Percentiles rank a stretch among this genome's conserved stretches.
These are phyloP conservation scores for Enteromius mattozi DNA, from an alignment of 2,797 vertebrate species.

Conservation along the genomic window DNA sequence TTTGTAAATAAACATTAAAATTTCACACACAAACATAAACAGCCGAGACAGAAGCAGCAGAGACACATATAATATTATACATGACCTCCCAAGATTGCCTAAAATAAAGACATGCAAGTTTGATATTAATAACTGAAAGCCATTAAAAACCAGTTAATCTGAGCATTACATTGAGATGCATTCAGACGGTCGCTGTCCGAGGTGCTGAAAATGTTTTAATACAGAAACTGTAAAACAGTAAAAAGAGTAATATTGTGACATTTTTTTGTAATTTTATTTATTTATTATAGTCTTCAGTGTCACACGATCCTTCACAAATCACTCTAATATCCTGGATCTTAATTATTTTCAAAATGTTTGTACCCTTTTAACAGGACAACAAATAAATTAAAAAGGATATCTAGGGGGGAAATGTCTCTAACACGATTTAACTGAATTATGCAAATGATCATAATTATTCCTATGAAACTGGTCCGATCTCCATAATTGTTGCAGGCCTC, in stretches of 20 bases:
- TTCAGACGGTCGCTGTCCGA: constrained; percentile 24
- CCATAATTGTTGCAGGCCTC: constrained; percentile 1
- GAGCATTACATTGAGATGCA: neutral
- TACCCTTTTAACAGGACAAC: neutral
- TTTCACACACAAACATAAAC: neutral
- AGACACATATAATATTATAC: constrained; percentile 37
- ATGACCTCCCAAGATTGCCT: neutral
- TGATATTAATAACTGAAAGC: neutral
- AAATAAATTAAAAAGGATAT: neutral
- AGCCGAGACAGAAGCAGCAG: constrained; percentile 5
- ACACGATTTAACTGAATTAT: neutral
- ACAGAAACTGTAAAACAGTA: neutral
- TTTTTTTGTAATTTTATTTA: neutral
- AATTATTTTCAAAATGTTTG: neutral
- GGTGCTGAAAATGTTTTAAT: constrained; percentile 22
- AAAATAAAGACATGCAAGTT: neutral
- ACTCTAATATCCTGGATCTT: neutral
- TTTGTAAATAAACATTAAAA: constrained; percentile 52
- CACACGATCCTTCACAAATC: neutral
- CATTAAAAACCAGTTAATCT: neutral
- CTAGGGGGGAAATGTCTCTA: neutral
- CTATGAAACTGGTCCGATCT: neutral
- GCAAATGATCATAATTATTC: constrained; percentile 12
- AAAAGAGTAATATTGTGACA: neutral
- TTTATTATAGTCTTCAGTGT: neutral